Conservation (phyloP, 2,113 vertebrate genomes). For the Onychostruthus taczanowskii region DNA sequence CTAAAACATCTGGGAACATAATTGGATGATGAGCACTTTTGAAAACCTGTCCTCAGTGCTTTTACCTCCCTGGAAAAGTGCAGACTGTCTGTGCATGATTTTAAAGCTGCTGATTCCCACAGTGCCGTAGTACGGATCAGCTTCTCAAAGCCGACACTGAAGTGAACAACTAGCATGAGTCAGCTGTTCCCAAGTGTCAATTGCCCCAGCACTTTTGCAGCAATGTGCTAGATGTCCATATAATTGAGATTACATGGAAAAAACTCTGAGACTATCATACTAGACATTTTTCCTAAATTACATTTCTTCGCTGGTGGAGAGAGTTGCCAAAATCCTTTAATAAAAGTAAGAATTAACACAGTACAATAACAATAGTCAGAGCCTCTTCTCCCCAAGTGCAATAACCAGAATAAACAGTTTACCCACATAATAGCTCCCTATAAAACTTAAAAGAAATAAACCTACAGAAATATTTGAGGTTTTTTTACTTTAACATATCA, state of each 20-base stretch:
- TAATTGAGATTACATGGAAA: slow-evolving; percentile 45
- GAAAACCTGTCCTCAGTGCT: slow-evolving; percentile 22
- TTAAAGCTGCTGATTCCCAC: not conserved
- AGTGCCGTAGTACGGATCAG: not conserved
- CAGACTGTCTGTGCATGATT: not conserved
- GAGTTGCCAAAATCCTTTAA: not conserved
- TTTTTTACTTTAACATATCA: not conserved
- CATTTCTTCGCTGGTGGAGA: not conserved
- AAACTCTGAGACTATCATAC: not conserved
- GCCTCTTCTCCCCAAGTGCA: not conserved
- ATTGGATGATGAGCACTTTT: slow-evolving; percentile 18
- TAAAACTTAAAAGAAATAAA: not conserved
- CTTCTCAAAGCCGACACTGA: not conserved
- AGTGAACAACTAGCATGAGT: slow-evolving; percentile 12
- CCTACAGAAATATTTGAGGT: not conserved
- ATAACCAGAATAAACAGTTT: not conserved
- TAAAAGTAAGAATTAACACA: not conserved
- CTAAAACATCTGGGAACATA: not conserved
- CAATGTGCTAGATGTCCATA: not conserved
- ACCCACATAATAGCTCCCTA: not conserved
- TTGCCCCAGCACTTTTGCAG: not conserved
- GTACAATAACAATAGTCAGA: not conserved
- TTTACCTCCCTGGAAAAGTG: slow-evolving; percentile 2
- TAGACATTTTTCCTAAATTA: slow-evolving; percentile 25
- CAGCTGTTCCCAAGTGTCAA: slow-evolving; percentile 53